These are phyloP conservation scores for Silurus lanzhouensis DNA, from an alignment of 2,797 vertebrate genomes.

Conservation along the genomic window DNA sequence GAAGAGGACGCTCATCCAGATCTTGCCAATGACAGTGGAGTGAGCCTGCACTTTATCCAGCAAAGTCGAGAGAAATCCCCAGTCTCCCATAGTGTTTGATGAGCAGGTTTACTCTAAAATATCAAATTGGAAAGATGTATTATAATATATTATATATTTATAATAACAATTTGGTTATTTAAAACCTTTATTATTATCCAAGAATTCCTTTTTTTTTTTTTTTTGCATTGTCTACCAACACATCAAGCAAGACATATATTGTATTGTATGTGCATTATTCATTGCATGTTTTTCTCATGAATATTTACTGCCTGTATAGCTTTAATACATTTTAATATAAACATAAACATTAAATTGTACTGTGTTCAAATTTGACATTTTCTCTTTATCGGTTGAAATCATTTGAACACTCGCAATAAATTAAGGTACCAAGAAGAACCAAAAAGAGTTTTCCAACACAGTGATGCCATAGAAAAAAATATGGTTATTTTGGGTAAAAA, in stretches of 20 bases:
- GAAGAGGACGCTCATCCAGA: constrained; percentile 92
- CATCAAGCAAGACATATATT: not conserved
- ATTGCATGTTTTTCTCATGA: not conserved
- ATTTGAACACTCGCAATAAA: too few species aligned
- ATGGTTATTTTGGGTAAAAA: too few species aligned
- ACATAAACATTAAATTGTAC: not conserved
- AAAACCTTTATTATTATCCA: too few species aligned
- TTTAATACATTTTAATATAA: not conserved
- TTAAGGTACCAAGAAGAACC: too few species aligned
- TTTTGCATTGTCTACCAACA: not conserved
- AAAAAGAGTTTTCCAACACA: too few species aligned
- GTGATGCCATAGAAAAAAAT: too few species aligned
- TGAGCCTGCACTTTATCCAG: constrained; percentile 89
- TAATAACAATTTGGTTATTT: too few species aligned
- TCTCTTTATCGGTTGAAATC: not conserved
- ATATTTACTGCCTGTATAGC: not conserved
- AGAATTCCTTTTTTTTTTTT: too few species aligned
- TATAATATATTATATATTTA: not conserved
- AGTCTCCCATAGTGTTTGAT: constrained; percentile 82
- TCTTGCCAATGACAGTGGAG: constrained; percentile 87
- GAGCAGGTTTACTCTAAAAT: constrained; percentile 22
- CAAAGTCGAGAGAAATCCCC: constrained; percentile 84
- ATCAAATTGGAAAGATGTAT: not conserved
- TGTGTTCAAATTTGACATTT: not conserved
- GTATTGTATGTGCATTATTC: not conserved